These are phyloP conservation scores for mouse (Mus musculus) DNA, from an alignment of 2,113 vertebrate genomes.

Conservation along the genomic window DNA sequence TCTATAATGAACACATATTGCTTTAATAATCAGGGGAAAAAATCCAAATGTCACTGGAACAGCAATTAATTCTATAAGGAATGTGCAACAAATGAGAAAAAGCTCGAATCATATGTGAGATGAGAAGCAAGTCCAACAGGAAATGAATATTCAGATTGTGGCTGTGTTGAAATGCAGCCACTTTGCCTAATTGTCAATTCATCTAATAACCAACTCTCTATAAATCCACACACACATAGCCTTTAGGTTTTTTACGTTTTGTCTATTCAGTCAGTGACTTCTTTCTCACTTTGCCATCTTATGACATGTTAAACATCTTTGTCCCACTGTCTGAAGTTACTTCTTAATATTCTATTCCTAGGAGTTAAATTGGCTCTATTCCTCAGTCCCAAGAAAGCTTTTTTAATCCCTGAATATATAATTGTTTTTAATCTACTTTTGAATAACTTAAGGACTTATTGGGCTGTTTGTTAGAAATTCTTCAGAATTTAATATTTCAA, in stretches of 20 bases:
- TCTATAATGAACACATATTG: constrained; percentile 60
- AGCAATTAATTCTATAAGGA: constrained; percentile 72
- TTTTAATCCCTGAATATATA: not conserved
- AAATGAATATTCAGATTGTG: constrained; percentile 66
- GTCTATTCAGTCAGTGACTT: constrained; percentile 33
- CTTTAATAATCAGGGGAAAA: constrained; percentile 67
- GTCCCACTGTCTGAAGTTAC: constrained; percentile 33
- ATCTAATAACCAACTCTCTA: constrained; percentile 45
- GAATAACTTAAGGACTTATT: constrained; percentile 54
- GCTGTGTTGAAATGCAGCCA: constrained; percentile 15
- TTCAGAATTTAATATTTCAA: constrained; percentile 45
- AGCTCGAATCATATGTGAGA: constrained; percentile 57
- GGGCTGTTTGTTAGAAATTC: constrained; percentile 37
- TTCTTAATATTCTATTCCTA: constrained; percentile 56
- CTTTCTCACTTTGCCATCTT: constrained; percentile 57
- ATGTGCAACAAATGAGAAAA: constrained; percentile 11
- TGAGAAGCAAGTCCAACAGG: constrained; percentile 47
- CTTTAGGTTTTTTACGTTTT: constrained; percentile 48
- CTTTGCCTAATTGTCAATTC: constrained; percentile 56
- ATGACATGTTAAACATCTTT: constrained; percentile 54
- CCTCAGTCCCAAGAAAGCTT: constrained; percentile 28
- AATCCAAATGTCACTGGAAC: constrained; percentile 26
- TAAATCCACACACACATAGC: not conserved
- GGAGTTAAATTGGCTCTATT: constrained; percentile 28
- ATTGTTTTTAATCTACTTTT: constrained; percentile 63